Evolutionary conservation across 2,113 vertebrate genomes (phyloP).

Genomic region (Chloropsis hardwickii): DNA sequence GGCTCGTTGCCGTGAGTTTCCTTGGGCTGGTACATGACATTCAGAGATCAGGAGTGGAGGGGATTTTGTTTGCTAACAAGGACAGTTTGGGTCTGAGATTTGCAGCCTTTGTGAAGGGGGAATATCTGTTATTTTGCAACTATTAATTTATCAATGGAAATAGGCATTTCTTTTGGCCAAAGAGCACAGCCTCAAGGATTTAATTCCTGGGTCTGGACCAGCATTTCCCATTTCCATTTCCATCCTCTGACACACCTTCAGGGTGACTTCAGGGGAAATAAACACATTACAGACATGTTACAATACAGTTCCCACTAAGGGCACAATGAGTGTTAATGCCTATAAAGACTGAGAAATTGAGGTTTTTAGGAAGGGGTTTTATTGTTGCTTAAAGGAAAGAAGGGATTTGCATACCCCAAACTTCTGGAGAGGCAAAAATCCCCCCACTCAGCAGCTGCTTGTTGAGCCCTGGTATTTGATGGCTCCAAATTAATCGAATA

Average conservation of each 20-base stretch:
- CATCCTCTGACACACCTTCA: neutral
- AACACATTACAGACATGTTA: neutral
- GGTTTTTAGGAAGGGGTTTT: neutral
- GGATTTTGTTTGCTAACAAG: neutral
- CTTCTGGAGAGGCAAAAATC: neutral
- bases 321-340: fast-evolving
- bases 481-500: slow-evolving; percentile 45
- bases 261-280: neutral
- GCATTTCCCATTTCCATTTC: neutral
- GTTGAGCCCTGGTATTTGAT: neutral
- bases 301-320: neutral
- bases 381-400: neutral
- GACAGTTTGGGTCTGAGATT: neutral
- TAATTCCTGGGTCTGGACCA: neutral
- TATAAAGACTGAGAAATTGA: neutral
- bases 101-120: neutral
- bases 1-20: neutral
- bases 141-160: neutral
- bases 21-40: fast-evolving
- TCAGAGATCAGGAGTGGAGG: neutral
- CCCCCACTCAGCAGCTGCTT: neutral
- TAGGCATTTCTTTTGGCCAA: neutral
- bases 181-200: neutral
- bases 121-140: neutral
- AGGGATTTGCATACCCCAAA: neutral